Base-by-base conservation (phyloP, 2,888 invertebrate species). In the Icerya purchasi region DNA sequence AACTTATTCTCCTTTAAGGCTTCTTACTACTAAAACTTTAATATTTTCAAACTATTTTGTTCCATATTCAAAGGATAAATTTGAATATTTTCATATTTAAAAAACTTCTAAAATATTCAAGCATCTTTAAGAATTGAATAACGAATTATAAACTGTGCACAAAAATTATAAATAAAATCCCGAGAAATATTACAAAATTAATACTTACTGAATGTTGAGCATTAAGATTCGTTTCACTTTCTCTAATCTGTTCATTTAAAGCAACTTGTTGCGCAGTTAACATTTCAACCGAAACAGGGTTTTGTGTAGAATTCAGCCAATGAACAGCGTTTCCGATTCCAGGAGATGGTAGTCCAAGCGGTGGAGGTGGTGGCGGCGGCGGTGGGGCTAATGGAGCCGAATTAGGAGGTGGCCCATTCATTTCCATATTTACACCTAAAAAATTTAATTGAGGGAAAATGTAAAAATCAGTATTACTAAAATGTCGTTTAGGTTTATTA, bases 161-260 rank as follows among this genome's bases (percentile, higher is more conserved):
- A n/a, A n/a, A n/a, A n/a, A n/a, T n/a, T n/a, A n/a, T n/a, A n/a
- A n/a, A n/a, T n/a, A n/a, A n/a, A n/a, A n/a, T n/a, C n/a, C n/a
- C n/a, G n/a, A n/a, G n/a, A n/a, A n/a, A n/a, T n/a, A 36, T 5
- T 36, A 36, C 36, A 8, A 36, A 61, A 58, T 59, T 59, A 50
- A 70, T 69, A 68, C 79, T 74, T 68, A 89, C 90, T 70, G 90
- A 82, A 72, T 94, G 91, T 71, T 98, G 97, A 59, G 94, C 96
- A 67, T 85, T 83, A 64, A 98, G 78, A 77, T 98, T 98, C 69
- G 83, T 85, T 72, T 97, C 97, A 68, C 94, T 94, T 72, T 96
- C 93, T 66, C 83, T 81, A 64, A 97, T 89, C 76, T 97, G 92
- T 69, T 92, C 91, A 70, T 86, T 84, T 64, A 92, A 75, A 65